A percentile compares a stretch with the other conserved stretches of the same genome.
Conservation (phyloP, 2,888 invertebrate genomes). For the Parthenolecanium corni region DNA sequence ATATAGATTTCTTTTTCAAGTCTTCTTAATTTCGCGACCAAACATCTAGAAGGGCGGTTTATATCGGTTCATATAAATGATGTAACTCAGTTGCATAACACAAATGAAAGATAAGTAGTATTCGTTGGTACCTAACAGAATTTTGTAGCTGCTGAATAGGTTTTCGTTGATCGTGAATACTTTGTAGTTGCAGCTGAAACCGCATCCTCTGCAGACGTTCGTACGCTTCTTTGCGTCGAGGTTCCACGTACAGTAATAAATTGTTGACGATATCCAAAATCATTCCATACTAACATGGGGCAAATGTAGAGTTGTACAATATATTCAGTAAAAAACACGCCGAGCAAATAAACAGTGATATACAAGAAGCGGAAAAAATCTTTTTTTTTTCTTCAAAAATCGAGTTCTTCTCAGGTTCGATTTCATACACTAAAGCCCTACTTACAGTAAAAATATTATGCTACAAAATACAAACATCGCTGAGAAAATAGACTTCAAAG, state of each 20-base stretch:
- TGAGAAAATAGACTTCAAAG: too few species aligned
- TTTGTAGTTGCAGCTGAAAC: constrained; percentile 84
- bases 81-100: background rate
- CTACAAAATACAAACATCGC: too few species aligned
- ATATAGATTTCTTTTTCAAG: constrained; percentile 83
- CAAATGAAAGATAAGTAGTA: background rate
- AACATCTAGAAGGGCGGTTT: constrained; percentile 44
- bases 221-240: constrained; percentile 79
- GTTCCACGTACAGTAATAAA: constrained; percentile 89
- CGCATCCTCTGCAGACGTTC: constrained; percentile 84
- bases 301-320: constrained; percentile 19
- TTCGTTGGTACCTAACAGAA: constrained; percentile 42
- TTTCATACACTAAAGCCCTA: too few species aligned
- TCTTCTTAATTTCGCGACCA: constrained; percentile 68
- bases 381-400: constrained; percentile 7
- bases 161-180: constrained; percentile 78
- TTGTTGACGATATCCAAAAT: constrained; percentile 96
- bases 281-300: constrained; percentile 70
- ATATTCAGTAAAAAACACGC: constrained; percentile 1
- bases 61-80: background rate
- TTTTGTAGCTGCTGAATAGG: constrained; percentile 88
- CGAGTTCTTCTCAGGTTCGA: background rate
- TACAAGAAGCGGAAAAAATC: background rate
- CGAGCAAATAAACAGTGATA: constrained; percentile 32
- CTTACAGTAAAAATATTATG: too few species aligned